These are phyloP conservation scores for Helarctos malayanus DNA, from an alignment of 2,797 vertebrate genomes.

Conservation along the genomic window DNA sequence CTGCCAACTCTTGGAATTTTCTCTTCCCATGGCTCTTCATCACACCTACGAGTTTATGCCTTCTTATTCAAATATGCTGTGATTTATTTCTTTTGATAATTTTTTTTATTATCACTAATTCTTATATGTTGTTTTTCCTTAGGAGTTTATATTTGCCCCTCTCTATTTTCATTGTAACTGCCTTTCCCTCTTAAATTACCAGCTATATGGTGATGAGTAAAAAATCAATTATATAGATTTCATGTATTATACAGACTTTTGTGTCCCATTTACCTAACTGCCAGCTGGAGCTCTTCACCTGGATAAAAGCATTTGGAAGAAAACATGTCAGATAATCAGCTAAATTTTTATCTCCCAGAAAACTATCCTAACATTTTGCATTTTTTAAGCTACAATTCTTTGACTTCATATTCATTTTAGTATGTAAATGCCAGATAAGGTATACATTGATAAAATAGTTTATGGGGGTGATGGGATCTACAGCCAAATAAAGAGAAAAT, in stretches of 20 bases:
- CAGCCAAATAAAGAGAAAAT: background rate
- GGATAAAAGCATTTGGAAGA: background rate
- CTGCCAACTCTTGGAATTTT: background rate
- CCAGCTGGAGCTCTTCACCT: background rate
- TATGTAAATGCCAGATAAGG: background rate
- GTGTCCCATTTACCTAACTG: background rate
- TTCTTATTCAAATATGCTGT: background rate
- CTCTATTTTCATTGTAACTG: background rate
- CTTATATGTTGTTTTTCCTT: background rate
- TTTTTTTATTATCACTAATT: background rate
- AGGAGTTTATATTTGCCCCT: background rate
- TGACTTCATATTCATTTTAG: background rate
- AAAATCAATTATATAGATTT: background rate
- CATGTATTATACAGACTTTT: background rate
- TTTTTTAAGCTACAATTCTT: background rate
- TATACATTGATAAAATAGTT: background rate
- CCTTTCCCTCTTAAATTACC: background rate
- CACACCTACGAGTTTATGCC: no score
- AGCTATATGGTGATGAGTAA: background rate
- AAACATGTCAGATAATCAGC: background rate
- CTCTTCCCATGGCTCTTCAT: background rate
- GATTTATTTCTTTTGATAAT: background rate
- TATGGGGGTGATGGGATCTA: background rate
- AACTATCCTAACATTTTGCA: background rate
- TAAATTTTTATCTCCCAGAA: background rate